phyloP scores from a whole-genome alignment of 2,888 invertebrate species.

The Thelaira solivaga region DNA sequence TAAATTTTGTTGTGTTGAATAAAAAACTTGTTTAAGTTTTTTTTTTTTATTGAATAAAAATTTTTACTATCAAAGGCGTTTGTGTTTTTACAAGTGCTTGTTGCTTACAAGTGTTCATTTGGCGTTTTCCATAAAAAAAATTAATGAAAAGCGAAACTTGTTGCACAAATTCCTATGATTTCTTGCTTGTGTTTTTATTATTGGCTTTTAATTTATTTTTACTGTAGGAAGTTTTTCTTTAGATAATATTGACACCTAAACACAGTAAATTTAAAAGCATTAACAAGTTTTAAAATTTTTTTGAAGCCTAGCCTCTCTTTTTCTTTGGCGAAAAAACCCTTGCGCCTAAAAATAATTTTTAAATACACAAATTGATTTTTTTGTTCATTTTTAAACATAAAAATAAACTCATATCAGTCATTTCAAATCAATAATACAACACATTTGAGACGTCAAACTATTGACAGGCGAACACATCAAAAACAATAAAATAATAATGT shows the following conservation, averaged over 20 bases:
- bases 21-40: slow-evolving; percentile 45
- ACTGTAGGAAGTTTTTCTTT: slow-evolving; percentile 41
- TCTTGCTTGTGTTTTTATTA: not conserved
- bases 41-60: not conserved
- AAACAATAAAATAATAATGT: not conserved
- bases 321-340: not conserved
- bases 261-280: slow-evolving; percentile 8
- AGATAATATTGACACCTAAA: slow-evolving; percentile 43
- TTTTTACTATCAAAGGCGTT: slow-evolving; percentile 41
- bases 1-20: not conserved
- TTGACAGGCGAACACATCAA: slow-evolving; percentile 10
- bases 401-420: slow-evolving; percentile 24
- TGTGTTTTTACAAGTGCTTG: not conserved
- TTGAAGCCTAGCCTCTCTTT: not conserved
- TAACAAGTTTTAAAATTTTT: slow-evolving; percentile 34
- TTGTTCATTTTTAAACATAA: not conserved
- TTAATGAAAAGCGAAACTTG: slow-evolving; percentile 50
- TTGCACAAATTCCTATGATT: not conserved
- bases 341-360: not conserved
- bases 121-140: slow-evolving; percentile 19
- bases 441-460: slow-evolving; percentile 46
- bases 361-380: slow-evolving; percentile 9
- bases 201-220: too few species aligned
- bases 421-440: slow-evolving; percentile 34
- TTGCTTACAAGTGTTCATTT: slow-evolving; percentile 30